Evolutionary conservation across 2,797 vertebrate genomes (phyloP).

Genomic region (Chiroxiphia lanceolata): DNA sequence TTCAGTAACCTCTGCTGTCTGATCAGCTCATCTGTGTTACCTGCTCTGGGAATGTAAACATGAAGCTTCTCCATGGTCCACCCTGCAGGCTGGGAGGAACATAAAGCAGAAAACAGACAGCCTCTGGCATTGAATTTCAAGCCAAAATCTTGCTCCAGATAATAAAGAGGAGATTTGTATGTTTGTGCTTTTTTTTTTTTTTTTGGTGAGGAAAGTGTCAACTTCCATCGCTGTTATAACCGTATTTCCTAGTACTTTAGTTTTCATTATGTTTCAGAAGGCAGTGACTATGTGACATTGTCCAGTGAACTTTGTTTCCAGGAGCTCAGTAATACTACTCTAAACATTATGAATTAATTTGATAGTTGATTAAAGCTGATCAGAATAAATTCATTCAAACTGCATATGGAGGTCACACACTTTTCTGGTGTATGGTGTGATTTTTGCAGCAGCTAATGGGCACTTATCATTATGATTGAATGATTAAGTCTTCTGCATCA

Average conservation of each 20-base stretch:
- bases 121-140: background rate
- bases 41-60: background rate
- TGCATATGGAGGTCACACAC: constrained; percentile 28
- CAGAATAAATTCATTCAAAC: constrained; percentile 49
- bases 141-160: background rate
- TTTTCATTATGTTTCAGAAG: constrained; percentile 20
- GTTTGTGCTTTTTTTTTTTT: background rate
- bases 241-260: background rate
- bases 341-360: constrained; percentile 57
- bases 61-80: background rate
- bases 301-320: constrained; percentile 19
- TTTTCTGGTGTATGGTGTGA: background rate
- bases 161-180: background rate
- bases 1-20: background rate
- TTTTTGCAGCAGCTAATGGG: constrained; percentile 51
- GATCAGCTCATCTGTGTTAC: background rate
- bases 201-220: background rate
- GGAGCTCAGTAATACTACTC: background rate
- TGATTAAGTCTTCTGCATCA: background rate
- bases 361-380: constrained; percentile 52
- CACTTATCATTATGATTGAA: constrained; percentile 49
- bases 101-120: background rate
- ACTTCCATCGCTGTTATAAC: background rate
- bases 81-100: background rate
- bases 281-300: background rate